Evolutionary conservation across 2,113 vertebrate species (phyloP), one percentile per base, ranked within the genome.

Genomic region (Astatoreochromis straeleni): DNA sequence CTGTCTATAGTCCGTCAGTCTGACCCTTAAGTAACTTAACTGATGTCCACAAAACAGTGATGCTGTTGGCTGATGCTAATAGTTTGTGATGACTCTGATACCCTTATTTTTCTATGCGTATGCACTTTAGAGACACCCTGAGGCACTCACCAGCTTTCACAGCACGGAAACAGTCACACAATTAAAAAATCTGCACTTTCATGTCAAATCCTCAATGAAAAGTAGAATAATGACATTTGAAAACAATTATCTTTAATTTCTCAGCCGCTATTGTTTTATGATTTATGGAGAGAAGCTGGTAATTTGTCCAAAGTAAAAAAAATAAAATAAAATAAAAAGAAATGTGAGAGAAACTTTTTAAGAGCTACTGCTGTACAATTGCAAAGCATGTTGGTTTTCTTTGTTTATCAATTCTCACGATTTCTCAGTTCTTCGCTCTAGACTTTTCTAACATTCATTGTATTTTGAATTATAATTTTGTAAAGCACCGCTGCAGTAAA

Each of bases 51-150:
- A 16, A 9, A 57, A 82, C 9, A 21, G n/a, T 29, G 75, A 84
- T 2, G 3, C 49, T 53, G 54, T 11, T 53, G 11, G 73, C 57
- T 80, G 70, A 80, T 11, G 29, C 83, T 58, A 7, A 38, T 53
- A 31, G 78, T 11, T 42, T 26, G 24, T n/a, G 24, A 83, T 78
- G 87, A 79, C 70, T 88, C 86, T 73, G 81, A 87, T 38, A 78
- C 21, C 68, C 68, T 83, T 89, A 87, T 90, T 91, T 93, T 92
- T 87, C 49, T 84, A 58, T 87, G 63, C 84, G 73, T 88, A 91
- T 94, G 95, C 95, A 96, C 95, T 96, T 96, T 95, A 95, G 88
- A 90, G 82, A 92, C 88, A 42, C 84, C 85, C 88, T 49, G 82
- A 93, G 93, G 89, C 94, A 92, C 93, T 89, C 81, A 7, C 81